A percentile compares a stretch with the other conserved stretches of the same genome.
phyloP scores from a whole-genome alignment of 2,797 vertebrate species.

The Liasis olivaceus region DNA sequence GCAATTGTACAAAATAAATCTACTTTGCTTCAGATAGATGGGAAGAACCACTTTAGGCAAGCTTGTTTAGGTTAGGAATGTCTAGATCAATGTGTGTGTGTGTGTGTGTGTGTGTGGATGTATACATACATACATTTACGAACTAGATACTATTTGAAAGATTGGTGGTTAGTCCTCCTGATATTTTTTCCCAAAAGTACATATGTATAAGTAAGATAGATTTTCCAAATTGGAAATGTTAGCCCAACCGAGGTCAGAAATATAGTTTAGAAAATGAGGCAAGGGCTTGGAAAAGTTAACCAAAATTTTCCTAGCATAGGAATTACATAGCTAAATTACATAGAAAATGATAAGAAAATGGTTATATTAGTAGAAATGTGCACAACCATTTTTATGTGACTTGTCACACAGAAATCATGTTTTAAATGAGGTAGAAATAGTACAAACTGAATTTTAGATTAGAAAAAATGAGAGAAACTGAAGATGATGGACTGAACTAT shows the following conservation, averaged over 20 bases:
- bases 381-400: too few species aligned
- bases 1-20: neutral
- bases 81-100: neutral
- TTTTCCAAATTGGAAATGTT: too few species aligned
- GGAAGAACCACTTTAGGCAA: neutral
- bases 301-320: neutral
- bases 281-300: neutral
- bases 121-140: neutral
- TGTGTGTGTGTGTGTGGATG: too few species aligned
- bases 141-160: neutral
- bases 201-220: neutral
- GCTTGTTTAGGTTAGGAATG: neutral
- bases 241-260: neutral
- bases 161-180: neutral
- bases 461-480: too few species aligned
- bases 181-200: neutral
- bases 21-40: neutral
- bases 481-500: too few species aligned
- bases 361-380: too few species aligned
- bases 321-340: neutral
- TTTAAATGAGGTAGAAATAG: too few species aligned
- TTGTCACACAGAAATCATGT: too few species aligned
- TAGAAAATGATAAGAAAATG: too few species aligned
- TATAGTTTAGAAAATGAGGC: neutral
- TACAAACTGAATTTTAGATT: too few species aligned